phyloP scores from a whole-genome alignment of 2,888 invertebrate genomes.

The Polyommatus icarus region DNA sequence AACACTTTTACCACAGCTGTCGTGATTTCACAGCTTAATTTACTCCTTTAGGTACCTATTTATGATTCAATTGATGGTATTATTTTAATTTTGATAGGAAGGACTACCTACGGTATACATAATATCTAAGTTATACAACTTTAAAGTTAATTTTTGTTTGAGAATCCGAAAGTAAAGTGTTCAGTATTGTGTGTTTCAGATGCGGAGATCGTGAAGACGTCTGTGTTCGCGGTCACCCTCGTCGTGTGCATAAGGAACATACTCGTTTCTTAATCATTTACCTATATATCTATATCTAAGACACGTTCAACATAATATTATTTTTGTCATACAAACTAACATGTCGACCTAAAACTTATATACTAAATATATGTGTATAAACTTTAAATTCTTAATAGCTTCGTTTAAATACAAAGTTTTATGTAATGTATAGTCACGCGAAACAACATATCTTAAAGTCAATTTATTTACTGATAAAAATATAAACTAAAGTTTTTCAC shows the following conservation, averaged over 20 bases:
- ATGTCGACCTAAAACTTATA: not conserved
- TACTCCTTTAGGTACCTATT: no score
- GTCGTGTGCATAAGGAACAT: conserved; percentile 62
- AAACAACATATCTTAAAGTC: not conserved
- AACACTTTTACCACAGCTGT: no score
- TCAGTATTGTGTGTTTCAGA: conserved; percentile 63
- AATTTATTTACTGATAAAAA: conserved; percentile 4
- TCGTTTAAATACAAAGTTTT: not conserved
- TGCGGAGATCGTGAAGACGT: conserved; percentile 66
- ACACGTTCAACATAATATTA: conserved; percentile 4
- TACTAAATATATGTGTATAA: not conserved
- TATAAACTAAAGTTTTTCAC: not conserved
- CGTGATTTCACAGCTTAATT: no score
- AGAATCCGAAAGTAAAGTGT: no score
- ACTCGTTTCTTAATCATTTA: conserved; percentile 39
- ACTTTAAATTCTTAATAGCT: not conserved
- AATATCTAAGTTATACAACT: no score
- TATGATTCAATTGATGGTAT: no score
- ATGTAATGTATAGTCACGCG: not conserved
- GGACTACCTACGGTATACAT: no score
- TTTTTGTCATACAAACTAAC: not conserved
- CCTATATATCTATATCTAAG: not conserved
- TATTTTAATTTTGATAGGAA: no score
- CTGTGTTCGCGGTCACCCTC: conserved; percentile 58
- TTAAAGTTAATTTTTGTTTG: no score